Conservation (phyloP, 2,888 invertebrate species). For the Sarcophaga rosellei region DNA sequence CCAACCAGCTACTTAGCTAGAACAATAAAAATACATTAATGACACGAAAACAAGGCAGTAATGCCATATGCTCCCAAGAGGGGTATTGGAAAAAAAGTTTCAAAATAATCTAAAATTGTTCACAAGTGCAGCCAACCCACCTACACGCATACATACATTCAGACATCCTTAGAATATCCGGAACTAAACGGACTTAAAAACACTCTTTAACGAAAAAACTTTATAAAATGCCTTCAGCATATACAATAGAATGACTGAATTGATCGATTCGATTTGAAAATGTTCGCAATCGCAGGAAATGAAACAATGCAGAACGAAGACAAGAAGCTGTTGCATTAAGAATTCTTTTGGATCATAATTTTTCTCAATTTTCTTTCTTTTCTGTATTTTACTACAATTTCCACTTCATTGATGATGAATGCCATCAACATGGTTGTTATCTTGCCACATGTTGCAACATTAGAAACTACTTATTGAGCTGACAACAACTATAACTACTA, state of each 20-base stretch:
- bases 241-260: neutral
- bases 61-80: too few species aligned
- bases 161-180: neutral
- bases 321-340: constrained; percentile 50
- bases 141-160: neutral
- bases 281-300: constrained; percentile 7
- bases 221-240: too few species aligned
- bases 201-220: too few species aligned
- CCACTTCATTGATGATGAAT: constrained; percentile 52
- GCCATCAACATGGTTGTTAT: constrained; percentile 47
- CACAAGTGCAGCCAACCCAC: too few species aligned
- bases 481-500: constrained; percentile 3
- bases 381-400: constrained; percentile 25
- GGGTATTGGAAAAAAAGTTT: too few species aligned
- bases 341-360: constrained; percentile 43
- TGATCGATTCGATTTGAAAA: neutral
- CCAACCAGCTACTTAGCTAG: too few species aligned
- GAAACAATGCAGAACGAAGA: constrained; percentile 13
- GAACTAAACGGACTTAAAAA: neutral
- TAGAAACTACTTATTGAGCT: constrained; percentile 48
- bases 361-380: constrained; percentile 26
- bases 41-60: too few species aligned
- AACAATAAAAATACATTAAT: too few species aligned
- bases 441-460: constrained; percentile 53
- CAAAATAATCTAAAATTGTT: too few species aligned